These are phyloP conservation scores for Valencia hispanica DNA, from an alignment of 2,797 vertebrate species.

Conservation along the genomic window DNA sequence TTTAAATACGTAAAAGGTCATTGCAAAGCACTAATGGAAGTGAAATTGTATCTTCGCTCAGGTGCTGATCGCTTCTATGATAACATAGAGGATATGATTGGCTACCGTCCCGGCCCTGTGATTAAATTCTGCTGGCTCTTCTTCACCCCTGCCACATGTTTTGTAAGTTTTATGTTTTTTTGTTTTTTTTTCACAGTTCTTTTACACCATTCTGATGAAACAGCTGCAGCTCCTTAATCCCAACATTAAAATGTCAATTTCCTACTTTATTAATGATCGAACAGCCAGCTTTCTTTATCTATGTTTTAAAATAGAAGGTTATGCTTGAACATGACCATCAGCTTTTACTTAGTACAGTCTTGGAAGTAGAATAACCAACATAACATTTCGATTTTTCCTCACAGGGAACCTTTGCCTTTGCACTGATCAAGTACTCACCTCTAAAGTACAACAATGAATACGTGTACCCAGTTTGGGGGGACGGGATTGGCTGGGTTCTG, in stretches of 20 bases:
- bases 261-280: background rate
- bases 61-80: slow-evolving; percentile 93
- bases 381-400: background rate
- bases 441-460: slow-evolving; percentile 97
- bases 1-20: background rate
- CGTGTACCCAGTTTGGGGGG: slow-evolving; percentile 94
- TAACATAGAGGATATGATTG: slow-evolving; percentile 98
- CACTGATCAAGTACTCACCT: slow-evolving; percentile 93
- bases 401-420: slow-evolving; percentile 94
- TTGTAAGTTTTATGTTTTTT: slow-evolving; percentile 65
- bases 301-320: background rate
- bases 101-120: slow-evolving; percentile 87
- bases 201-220: background rate
- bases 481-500: slow-evolving; percentile 92
- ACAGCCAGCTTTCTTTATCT: background rate
- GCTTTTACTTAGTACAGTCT: background rate
- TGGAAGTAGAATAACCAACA: background rate
- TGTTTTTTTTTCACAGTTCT: too few species aligned
- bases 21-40: background rate
- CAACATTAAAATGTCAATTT: slow-evolving; percentile 25
- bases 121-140: slow-evolving; percentile 97
- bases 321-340: background rate
- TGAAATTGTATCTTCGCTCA: slow-evolving; percentile 49
- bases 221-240: slow-evolving; percentile 60
- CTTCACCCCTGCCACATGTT: slow-evolving; percentile 92